These are phyloP conservation scores for Amblyjoppa proteus DNA, from an alignment of 2,888 invertebrate species.

Conservation along the genomic window DNA sequence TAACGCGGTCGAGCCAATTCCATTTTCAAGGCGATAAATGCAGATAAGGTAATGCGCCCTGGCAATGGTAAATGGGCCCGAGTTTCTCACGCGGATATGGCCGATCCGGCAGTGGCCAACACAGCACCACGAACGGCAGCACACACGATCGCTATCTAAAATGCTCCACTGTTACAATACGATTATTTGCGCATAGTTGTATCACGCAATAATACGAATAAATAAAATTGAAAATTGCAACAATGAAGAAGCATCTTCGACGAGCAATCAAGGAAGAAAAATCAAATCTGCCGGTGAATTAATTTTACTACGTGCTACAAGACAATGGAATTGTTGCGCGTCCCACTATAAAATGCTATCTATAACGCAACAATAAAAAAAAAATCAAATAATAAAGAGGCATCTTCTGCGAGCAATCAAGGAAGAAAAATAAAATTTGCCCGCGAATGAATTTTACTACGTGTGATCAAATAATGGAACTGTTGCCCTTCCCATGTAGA, in stretches of 20 bases:
- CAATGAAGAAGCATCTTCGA: not conserved
- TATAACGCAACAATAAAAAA: no score
- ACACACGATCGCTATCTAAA: conserved; percentile 75
- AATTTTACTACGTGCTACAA: conserved; percentile 38
- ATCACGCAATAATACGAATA: conserved; percentile 60
- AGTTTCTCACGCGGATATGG: conserved; percentile 75
- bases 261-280: not conserved
- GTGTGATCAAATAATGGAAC: conserved; percentile 50
- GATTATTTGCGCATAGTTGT: conserved; percentile 75
- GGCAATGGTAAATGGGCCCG: conserved; percentile 71
- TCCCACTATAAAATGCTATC: not conserved
- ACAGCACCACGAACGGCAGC: conserved; percentile 35
- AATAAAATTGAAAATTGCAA: not conserved
- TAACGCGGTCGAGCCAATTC: conserved; percentile 41
- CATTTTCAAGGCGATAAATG: conserved; percentile 73
- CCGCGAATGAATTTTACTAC: conserved; percentile 39
- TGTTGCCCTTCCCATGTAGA: conserved; percentile 41
- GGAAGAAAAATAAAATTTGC: not conserved
- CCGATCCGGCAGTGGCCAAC: conserved; percentile 60
- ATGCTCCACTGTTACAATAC: conserved; percentile 72
- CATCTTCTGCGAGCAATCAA: conserved; percentile 17
- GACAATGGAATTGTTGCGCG: conserved; percentile 54
- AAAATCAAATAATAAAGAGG: no score
- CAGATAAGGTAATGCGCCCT: conserved; percentile 74
- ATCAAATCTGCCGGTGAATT: conserved; percentile 21